Base-by-base conservation (phyloP, 2,113 vertebrate species). In the Semnornis frantzii region DNA sequence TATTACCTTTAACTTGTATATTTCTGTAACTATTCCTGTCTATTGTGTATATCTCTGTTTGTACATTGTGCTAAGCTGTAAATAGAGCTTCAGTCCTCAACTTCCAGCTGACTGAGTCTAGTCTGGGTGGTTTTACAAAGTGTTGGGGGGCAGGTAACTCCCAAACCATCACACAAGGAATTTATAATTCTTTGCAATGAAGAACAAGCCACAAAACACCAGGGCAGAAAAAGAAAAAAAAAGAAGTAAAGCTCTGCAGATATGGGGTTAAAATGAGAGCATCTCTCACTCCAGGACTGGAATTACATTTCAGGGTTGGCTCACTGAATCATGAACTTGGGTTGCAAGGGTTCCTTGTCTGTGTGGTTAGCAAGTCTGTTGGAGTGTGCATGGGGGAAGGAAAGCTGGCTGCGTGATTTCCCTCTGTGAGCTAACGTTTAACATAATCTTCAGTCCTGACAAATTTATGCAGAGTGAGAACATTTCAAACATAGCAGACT, bases 381-480 rank as follows among this genome's bases (percentile, higher is more conserved):
- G 0, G 5, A 77, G 79, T 18, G 79, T 58, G 69, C 27, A 3
- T 1, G 28, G 55, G 48, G 33, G 48, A 60, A 27, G 31, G 55
- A 85, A 73, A 33, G 44, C 55, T 73, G 19, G 42, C 65, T 69
- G 62, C 4, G 4, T 30, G 62, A 74, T 68, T 80, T 89, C 74
- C 72, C 85, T 30, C 3, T 55, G 77, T 0, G 9, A 78, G 48
- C 85, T 90, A 34, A 8, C 68, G 39, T 68, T 75, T 91, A 91
- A 93, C 91, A 65, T 37, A 78, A 94, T 92, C 70, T 88, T 62
- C 55, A 84, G 39, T 60, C 91, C 57, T 75, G 85, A 88, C 80
- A 89, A 91, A 90, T 94, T 83, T 93, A 88, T 91, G 85, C 93
- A 75, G 93, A 91, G 34, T 34, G 80, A 87, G 82, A 94, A 84